Percentiles rank a stretch among this genome's conserved stretches.
These are phyloP conservation scores for Thera obeliscata DNA, from an alignment of 2,888 invertebrate genomes.

Conservation along the genomic window DNA sequence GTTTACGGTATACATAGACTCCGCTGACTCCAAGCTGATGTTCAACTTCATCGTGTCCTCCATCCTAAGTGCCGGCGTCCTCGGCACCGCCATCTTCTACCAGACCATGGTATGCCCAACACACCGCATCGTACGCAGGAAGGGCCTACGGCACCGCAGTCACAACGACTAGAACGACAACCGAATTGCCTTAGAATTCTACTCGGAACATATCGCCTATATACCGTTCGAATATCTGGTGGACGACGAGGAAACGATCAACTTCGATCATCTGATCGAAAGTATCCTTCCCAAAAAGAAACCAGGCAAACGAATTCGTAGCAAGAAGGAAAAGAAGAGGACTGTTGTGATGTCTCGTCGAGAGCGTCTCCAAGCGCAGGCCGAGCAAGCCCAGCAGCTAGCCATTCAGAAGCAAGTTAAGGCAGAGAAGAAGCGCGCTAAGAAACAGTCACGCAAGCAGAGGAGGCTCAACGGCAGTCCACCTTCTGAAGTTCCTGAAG, in stretches of 20 bases:
- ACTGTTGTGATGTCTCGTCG: constrained; percentile 38
- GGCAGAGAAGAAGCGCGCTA: constrained; percentile 27
- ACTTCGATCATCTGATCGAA: constrained; percentile 16
- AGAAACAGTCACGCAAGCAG: constrained; percentile 34
- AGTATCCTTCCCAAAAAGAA: constrained; percentile 21
- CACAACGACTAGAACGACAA: constrained; percentile 51
- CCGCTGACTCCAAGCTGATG: constrained; percentile 88
- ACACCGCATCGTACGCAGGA: constrained; percentile 33
- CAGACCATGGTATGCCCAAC: constrained; percentile 54
- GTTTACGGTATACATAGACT: constrained; percentile 91
- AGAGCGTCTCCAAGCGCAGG: constrained; percentile 32
- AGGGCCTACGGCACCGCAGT: constrained; percentile 33
- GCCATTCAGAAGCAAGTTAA: constrained; percentile 27
- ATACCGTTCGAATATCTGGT: constrained; percentile 36
- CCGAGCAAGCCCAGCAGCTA: constrained; percentile 20
- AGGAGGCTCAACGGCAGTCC: constrained; percentile 17
- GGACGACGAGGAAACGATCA: constrained; percentile 1
- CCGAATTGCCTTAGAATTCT: constrained; percentile 52
- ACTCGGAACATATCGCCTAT: constrained; percentile 40
- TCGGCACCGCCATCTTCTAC: constrained; percentile 88
- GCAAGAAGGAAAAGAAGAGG: constrained; percentile 35
- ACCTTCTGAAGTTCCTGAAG: constrained; percentile 12
- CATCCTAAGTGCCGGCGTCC: constrained; percentile 87
- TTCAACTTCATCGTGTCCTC: constrained; percentile 90
- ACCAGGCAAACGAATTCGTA: constrained; percentile 25